Base-by-base conservation (phyloP, 2,113 vertebrate species). In the Empidonax traillii region DNA sequence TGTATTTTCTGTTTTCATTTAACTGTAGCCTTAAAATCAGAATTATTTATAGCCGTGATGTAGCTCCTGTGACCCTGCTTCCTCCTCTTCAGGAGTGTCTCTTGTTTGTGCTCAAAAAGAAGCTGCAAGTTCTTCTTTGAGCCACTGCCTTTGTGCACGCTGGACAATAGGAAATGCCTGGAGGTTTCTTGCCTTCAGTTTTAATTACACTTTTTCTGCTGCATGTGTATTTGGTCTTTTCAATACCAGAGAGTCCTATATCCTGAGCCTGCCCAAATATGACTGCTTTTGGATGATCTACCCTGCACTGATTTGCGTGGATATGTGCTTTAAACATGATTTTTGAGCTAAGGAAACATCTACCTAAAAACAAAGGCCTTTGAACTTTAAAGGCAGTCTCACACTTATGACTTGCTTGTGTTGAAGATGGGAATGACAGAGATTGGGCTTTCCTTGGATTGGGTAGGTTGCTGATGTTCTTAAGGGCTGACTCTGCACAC, bases 1-100 rank as follows among this genome's bases (percentile, higher is more conserved):
- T 94, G 67, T 72, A 86, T 91, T 96, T 96, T 93, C 87, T 79
- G 53, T 92, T 94, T 96, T 86, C 89, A 77, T 94, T 97, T 95
- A 92, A 65, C 72, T 41, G 58, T 53, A 93, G 82, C 43, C 61
- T 92, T 89, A 93, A 92, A 94, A 88, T 87, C 46, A 56, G 94
- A 96, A 96, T 92, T 91, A 93, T 94, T 96, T 94, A 93, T 96
- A 85, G 68, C 85, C 0, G 1, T 44, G 80, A 35, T 89, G 46
- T 87, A 59, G 68, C 75, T 95, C 74, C 49, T 49, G 56, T 93
- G 87, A 93, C 92, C 90, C 88, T 77, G 67, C 78, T 66, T 72
- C 77, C 58, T 85, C 31, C 52, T 33, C 88, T 69, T 93, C 73
- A 85, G 67, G 24, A 86, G 43, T 8, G 27, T 20, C n/a, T 5